A percentile compares a stretch with the other conserved stretches of the same genome.
phyloP scores from a whole-genome alignment of 2,797 vertebrate species.

The Coregonus ussuriensis region DNA sequence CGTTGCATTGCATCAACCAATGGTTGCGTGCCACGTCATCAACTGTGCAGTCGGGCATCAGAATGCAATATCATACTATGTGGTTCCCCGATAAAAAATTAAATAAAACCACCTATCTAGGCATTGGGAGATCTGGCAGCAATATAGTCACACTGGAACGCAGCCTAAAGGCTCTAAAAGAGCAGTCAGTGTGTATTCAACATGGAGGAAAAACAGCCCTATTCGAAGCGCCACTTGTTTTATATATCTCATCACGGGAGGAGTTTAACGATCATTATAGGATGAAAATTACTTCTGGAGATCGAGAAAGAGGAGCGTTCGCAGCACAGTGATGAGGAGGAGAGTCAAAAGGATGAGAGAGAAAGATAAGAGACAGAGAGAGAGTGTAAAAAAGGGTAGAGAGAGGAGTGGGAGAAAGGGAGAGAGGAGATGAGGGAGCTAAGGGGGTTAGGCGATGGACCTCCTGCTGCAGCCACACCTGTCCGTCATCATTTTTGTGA shows the following conservation, averaged over 20 bases:
- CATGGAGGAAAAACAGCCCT: neutral
- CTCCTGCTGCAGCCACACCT: constrained; percentile 85
- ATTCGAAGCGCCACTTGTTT: neutral
- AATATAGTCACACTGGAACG: too few species aligned
- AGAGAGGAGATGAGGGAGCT: constrained; percentile 11
- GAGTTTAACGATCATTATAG: neutral
- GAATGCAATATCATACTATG: too few species aligned
- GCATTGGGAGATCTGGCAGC: too few species aligned
- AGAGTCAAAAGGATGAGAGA: neutral
- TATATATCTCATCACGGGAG: too few species aligned
- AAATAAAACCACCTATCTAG: too few species aligned
- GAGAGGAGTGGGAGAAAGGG: neutral
- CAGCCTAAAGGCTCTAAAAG: neutral
- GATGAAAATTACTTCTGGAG: neutral
- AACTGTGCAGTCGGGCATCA: too few species aligned
- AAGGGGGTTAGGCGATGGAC: constrained; percentile 55
- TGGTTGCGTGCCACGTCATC: too few species aligned
- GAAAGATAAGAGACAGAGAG: too few species aligned
- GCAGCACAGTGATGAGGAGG: neutral
- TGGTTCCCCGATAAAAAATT: too few species aligned
- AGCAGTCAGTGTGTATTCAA: neutral
- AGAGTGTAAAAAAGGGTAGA: neutral
- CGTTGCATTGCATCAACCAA: too few species aligned
- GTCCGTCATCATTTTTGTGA: constrained; percentile 97
- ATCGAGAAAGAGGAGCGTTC: neutral